Base-by-base conservation (phyloP, 1,140 invertebrate species). In the Euwallacea similis region DNA sequence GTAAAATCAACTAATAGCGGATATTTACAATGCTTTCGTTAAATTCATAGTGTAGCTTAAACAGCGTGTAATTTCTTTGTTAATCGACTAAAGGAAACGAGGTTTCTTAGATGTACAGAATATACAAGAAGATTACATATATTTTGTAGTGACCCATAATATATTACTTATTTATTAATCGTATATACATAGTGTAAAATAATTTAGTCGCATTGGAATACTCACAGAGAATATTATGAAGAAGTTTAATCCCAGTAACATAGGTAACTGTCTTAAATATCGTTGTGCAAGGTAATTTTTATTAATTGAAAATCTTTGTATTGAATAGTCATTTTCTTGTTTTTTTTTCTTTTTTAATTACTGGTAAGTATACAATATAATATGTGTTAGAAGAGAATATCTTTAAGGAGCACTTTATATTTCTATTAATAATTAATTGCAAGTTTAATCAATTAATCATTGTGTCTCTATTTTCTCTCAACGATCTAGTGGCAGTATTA, bases 121-220 rank as follows among this genome's bases (percentile, higher is more conserved):
- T 42, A 50, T 21, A 63, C 46, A 50, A 50, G 42, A 63, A 65
- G 50, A 65, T 54, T 10, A 65, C 16, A 65, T 65, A 65, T 65
- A 65, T 65, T 65, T 65, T 65, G 63, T 65, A 65, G 63, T 41
- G 44, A 63, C n/a, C 43, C 43, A 63, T 63, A 54, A 54, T 65
- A 54, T 11, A 43, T 43, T 61, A 43, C 21, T 61, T 63, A 63
- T 47, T 62, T 33, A 33, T 59, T 59, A 59, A 59, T 41, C 56
- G 15, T 33, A 59, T 59, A 59, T 59, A 59, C 11, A 63, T 54
- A 65, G 47, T 65, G 63, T 65, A 65, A 53, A 65, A 43, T 61
- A 65, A 63, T 47, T 50, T 47, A 16, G 7, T 47, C n/a, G 7
- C 21, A 63, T 63, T 46, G 61, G 8, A 63, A 63, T 63, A 63